Conservation (phyloP, 2,113 vertebrate genomes). For the Hyaena hyaena region DNA sequence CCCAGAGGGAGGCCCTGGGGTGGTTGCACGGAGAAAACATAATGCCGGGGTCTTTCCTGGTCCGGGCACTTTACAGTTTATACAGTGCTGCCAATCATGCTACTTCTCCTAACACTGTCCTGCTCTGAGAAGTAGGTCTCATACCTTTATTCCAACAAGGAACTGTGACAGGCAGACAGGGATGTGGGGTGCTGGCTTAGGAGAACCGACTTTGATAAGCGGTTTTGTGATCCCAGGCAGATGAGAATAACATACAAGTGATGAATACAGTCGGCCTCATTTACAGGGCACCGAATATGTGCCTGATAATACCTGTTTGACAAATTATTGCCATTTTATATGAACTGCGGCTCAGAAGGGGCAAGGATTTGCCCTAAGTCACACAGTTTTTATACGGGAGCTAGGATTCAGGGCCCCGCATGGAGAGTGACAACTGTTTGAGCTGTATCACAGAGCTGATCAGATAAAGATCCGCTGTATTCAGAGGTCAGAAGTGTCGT, state of each 20-base stretch:
- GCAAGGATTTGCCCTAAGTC: background rate
- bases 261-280: background rate
- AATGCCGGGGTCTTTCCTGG: background rate
- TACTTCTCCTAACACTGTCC: background rate
- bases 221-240: background rate
- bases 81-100: background rate
- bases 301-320: background rate
- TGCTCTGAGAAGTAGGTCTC: background rate
- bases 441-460: background rate
- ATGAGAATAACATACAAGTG: background rate
- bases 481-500: background rate
- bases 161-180: background rate
- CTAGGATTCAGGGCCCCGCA: background rate
- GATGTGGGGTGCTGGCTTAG: background rate
- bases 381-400: background rate
- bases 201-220: background rate
- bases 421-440: accelerated
- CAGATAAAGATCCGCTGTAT: background rate
- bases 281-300: background rate
- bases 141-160: background rate
- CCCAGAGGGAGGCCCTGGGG: background rate
- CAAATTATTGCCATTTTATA: background rate
- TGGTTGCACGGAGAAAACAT: background rate
- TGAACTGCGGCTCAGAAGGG: background rate
- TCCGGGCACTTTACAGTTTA: background rate